Evolutionary conservation across 2,888 invertebrate species (phyloP), one percentile per base, ranked within the genome.

Genomic region (Heliconius aoede): DNA sequence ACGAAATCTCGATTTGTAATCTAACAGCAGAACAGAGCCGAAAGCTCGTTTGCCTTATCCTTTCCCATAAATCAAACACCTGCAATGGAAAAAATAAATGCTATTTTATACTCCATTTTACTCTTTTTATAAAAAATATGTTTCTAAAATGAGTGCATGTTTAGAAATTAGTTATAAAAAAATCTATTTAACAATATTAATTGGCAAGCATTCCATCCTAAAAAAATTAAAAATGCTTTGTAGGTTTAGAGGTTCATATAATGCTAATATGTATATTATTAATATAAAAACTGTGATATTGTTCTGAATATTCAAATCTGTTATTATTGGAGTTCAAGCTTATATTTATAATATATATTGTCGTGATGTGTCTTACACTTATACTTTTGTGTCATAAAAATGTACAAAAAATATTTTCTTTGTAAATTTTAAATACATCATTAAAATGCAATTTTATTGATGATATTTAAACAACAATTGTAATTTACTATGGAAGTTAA

Each of bases 1-100:
- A 86, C 85, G 61, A 95, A 91, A 77, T 87, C 90, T 7, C 87
- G 91, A 80, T 93, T 92, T 86, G 93, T 91, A 86, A 86, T 90
- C n/a, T 92, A 91, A 80, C 93, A 93, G 80, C 88, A 89, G 81
- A 88, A 89, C 81, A 89, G 89, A 83, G 87, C 89, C n/a, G n/a
- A n/a, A n/a, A n/a, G n/a, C n/a, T n/a, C n/a, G n/a, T n/a, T n/a
- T n/a, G n/a, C n/a, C n/a, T n/a, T n/a, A n/a, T n/a, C n/a, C n/a
- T n/a, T n/a, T n/a, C n/a, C n/a, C n/a, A n/a, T n/a, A n/a, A 55
- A n/a, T 55, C 9, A 28, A 28, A 61, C 30, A 32, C 32, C 11
- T 11, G 21, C 30, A 32, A 36, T 36, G n/a, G 13, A 36, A n/a
- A 36, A 36, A 32, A 4, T 4, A 32, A 64, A 36, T 11, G 64